phyloP scores from a whole-genome alignment of 2,797 vertebrate species.

The Orestias chungarensis region DNA sequence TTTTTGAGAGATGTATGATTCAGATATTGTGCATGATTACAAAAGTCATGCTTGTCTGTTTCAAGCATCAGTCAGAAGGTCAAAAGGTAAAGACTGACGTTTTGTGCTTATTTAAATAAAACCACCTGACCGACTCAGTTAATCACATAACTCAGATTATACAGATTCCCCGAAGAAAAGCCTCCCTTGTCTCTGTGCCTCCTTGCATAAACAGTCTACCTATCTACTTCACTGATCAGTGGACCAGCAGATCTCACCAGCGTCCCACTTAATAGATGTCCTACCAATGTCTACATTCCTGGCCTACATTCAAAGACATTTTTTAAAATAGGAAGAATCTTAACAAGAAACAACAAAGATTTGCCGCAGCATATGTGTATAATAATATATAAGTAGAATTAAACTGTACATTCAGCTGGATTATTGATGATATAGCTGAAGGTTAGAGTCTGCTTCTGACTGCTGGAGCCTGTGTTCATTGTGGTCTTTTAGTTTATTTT shows the following conservation, averaged over 20 bases:
- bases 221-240: slow-evolving; percentile 25
- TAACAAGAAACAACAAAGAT: slow-evolving; percentile 7
- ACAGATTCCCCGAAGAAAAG: slow-evolving; percentile 30
- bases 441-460: slow-evolving; percentile 30
- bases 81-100: neutral
- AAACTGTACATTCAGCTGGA: slow-evolving; percentile 13
- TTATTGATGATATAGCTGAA: slow-evolving; percentile 31
- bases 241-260: slow-evolving; percentile 27
- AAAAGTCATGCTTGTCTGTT: neutral
- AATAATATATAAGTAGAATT: neutral
- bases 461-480: slow-evolving; percentile 33
- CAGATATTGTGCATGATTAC: neutral
- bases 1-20: neutral
- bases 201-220: slow-evolving; percentile 7
- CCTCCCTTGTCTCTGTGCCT: slow-evolving; percentile 15
- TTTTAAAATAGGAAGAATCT: neutral
- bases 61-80: neutral
- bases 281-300: slow-evolving; percentile 19
- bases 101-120: slow-evolving; percentile 11
- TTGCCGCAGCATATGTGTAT: neutral
- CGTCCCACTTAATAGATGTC: slow-evolving; percentile 48
- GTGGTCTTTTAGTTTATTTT: slow-evolving; percentile 45
- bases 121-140: slow-evolving; percentile 19
- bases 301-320: slow-evolving; percentile 31
- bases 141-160: slow-evolving; percentile 21